Conservation (phyloP, 2,797 vertebrate species). For the Sebastes alutus region DNA sequence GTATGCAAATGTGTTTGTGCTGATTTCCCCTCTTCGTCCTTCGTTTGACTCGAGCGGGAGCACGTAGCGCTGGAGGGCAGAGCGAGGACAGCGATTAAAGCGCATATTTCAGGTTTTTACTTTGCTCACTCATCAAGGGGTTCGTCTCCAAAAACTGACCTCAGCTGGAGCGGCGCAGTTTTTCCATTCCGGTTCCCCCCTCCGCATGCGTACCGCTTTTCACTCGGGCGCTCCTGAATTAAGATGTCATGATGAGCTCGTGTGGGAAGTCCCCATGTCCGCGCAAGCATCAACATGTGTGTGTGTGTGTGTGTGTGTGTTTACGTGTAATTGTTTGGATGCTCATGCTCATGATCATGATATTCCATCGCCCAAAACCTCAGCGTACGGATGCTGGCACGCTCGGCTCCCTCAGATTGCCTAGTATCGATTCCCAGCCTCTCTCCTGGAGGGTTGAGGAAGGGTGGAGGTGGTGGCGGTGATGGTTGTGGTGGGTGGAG, state of each 20-base stretch:
- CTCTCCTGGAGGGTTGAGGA: conserved; percentile 57
- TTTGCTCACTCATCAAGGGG: conserved; percentile 49
- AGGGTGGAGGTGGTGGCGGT: conserved; percentile 52
- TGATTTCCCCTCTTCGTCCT: conserved; percentile 56
- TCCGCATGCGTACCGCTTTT: conserved; percentile 23
- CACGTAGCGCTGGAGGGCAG: conserved; percentile 69
- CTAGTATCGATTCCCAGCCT: conserved; percentile 65
- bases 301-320: conserved; percentile 51
- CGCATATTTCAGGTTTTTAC: conserved; percentile 69
- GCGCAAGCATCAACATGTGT: conserved; percentile 55
- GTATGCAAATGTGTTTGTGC: conserved; percentile 72
- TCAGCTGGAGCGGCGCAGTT: conserved; percentile 55
- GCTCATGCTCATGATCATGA: conserved; percentile 4
- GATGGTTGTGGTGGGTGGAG: conserved; percentile 59
- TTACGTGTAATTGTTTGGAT: conserved; percentile 50
- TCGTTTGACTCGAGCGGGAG: conserved; percentile 65
- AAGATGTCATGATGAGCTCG: conserved; percentile 61
- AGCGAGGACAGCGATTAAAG: conserved; percentile 71
- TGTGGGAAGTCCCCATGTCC: conserved; percentile 72
- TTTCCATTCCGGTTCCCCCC: conserved; percentile 55
- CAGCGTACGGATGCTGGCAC: conserved; percentile 57
- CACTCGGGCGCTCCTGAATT: conserved; percentile 51
- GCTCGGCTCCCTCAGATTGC: conserved; percentile 50
- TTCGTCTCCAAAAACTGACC: conserved; percentile 67
- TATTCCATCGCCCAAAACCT: conserved; percentile 56